A percentile compares a stretch with the other conserved stretches of the same genome.
Evolutionary conservation across 2,113 vertebrate genomes (phyloP).

Genomic region (Cryptomyrus ogoouensis): DNA sequence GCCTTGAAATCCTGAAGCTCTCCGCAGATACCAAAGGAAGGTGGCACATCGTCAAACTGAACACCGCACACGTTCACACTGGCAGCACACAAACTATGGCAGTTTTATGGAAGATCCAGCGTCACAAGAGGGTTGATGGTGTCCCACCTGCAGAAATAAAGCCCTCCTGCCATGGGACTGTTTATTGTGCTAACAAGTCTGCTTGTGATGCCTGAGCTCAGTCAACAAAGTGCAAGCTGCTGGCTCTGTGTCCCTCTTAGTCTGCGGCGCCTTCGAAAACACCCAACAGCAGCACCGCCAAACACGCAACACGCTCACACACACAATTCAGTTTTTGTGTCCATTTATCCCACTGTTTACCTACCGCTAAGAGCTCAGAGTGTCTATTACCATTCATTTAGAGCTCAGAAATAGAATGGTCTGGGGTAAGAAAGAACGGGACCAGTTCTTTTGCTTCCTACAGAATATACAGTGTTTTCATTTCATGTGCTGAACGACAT

Average conservation of each 20-base stretch:
- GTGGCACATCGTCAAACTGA: neutral
- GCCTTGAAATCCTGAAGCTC: neutral
- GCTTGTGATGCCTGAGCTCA: constrained; percentile 62
- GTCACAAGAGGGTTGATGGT: constrained; percentile 48
- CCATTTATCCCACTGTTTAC: neutral
- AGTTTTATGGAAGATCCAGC: constrained; percentile 79
- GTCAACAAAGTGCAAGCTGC: constrained; percentile 60
- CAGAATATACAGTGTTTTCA: neutral
- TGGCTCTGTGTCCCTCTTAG: constrained; percentile 45
- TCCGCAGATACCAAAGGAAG: neutral
- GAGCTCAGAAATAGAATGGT: neutral
- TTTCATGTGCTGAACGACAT: neutral
- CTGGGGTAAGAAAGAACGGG: neutral
- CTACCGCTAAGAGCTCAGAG: neutral
- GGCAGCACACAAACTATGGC: constrained; percentile 36
- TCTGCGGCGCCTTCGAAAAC: neutral
- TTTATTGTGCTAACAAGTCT: constrained; percentile 78
- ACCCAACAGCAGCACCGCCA: neutral
- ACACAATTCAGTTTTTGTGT: constrained; percentile 2
- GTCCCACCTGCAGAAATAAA: constrained; percentile 84
- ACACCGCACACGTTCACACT: neutral
- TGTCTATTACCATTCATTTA: neutral
- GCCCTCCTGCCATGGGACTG: constrained; percentile 58
- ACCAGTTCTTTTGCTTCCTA: neutral
- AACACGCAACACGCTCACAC: neutral